Base-by-base conservation (phyloP, 1,140 invertebrate species). In the Pogonognathellus flavescens region DNA sequence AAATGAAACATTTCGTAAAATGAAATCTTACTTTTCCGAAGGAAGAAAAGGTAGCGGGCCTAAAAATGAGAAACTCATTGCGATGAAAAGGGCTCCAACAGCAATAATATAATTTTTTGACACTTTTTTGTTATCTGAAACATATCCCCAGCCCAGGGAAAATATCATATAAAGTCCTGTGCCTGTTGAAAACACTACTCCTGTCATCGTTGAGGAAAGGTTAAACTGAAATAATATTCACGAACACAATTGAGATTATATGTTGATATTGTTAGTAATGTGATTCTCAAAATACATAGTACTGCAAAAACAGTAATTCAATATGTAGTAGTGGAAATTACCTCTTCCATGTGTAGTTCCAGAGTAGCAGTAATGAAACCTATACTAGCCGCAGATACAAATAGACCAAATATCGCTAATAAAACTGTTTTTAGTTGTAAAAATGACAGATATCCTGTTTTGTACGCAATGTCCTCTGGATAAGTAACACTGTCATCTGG, bases 121-220 rank as follows among this genome's bases (percentile, higher is more conserved):
- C 22, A 59, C 11, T n/a, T 91, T 89, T 84, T 92, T 93, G 1
- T 80, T 88, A 90, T 96, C 95, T 89, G 95, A 95, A 0, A 96
- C 87, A 93, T 93, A 95, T 50, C 96, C 96, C 94, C 95, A 97
- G 11, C 91, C 91, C 0, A 96, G 96, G 0, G 95, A 95, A 0
- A 94, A 94, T 0, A 95, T 55, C 0, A 95, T 96, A 90, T 97
- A 97, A 16, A 94, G 93, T 1, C 94, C 95, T 4, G 96, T 96
- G 89, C 96, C 96, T 62, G 97, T 94, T 16, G 97, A 93, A 90
- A 97, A 97, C 93, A 97, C 95, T 13, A 96, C 90, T 0, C 96
- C 96, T 52, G 96, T 91, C 10, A 95, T 89, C 7, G 96, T 92
- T 0, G 95, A 95, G 18, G 88, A 94, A 76, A 97, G 91, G 9